Conservation (phyloP, 2,888 invertebrate genomes). For the Erannis defoliaria region DNA sequence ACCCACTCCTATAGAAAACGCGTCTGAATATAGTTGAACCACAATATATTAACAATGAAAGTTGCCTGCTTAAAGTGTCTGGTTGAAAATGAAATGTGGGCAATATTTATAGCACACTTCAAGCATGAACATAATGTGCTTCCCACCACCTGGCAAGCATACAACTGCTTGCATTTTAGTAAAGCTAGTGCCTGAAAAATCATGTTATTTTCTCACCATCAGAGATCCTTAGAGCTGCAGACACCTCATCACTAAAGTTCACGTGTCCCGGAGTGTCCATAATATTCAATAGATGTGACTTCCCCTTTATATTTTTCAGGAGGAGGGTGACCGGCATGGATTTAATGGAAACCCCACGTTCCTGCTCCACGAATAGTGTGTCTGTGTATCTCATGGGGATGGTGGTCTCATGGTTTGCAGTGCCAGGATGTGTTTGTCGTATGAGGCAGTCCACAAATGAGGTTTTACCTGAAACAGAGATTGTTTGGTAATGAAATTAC, state of each 20-base stretch:
- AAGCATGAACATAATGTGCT: too few relatives aligned
- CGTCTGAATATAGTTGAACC: too few relatives aligned
- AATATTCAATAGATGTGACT: slow-evolving; percentile 98
- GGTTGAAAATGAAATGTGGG: too few relatives aligned
- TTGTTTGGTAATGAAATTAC: too few relatives aligned
- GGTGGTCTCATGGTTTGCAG: slow-evolving; percentile 90
- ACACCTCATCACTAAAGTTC: slow-evolving; percentile 99
- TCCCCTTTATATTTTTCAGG: slow-evolving; percentile 96
- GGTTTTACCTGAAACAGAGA: slow-evolving; percentile 89
- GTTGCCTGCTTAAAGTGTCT: too few relatives aligned
- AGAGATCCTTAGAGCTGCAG: slow-evolving; percentile 96
- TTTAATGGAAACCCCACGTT: slow-evolving; percentile 98
- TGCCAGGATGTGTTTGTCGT: slow-evolving; percentile 98
- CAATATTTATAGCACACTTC: too few relatives aligned
- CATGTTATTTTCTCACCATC: slow-evolving; percentile 86
- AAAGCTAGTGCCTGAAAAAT: not conserved
- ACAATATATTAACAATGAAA: too few relatives aligned
- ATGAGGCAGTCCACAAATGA: slow-evolving; percentile 98
- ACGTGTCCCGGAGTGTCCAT: slow-evolving; percentile 99
- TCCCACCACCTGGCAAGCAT: not conserved
- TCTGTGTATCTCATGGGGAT: slow-evolving; percentile 97
- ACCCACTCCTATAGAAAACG: too few relatives aligned
- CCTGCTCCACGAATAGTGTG: slow-evolving; percentile 98
- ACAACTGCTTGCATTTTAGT: too few relatives aligned
- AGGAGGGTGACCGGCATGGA: slow-evolving; percentile 97